Conservation (phyloP, 2,888 invertebrate genomes). For the Amphipyra berbera region DNA sequence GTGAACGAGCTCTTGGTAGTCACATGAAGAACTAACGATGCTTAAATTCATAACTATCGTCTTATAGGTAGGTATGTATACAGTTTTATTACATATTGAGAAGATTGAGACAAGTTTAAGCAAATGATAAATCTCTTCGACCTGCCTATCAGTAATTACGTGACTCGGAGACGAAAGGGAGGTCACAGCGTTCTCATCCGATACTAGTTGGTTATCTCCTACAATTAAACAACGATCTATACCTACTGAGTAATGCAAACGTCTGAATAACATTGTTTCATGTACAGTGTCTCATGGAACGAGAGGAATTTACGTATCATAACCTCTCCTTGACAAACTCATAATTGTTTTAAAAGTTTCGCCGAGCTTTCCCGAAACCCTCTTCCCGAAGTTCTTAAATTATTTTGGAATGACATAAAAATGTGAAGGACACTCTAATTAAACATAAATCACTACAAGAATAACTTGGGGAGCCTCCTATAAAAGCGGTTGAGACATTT, state of each 20-base stretch:
- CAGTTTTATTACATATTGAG: slow-evolving; percentile 23
- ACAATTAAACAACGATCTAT: slow-evolving; percentile 54
- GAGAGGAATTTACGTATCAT: slow-evolving; percentile 58
- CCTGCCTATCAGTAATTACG: slow-evolving; percentile 65
- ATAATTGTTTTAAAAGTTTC: slow-evolving; percentile 72
- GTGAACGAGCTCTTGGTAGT: too few relatives aligned
- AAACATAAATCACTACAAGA: slow-evolving; percentile 84
- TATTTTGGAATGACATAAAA: slow-evolving; percentile 75
- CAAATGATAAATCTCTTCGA: slow-evolving; percentile 68
- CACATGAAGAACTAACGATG: too few relatives aligned
- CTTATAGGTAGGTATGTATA: not conserved
- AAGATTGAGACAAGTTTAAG: slow-evolving; percentile 35
- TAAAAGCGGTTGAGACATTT: slow-evolving; percentile 78
- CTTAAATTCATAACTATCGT: too few relatives aligned
- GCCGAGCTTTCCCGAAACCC: slow-evolving; percentile 59
- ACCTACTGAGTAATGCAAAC: slow-evolving; percentile 52
- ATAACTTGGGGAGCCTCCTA: slow-evolving; percentile 73
- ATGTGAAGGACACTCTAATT: slow-evolving; percentile 81
- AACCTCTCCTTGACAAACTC: slow-evolving; percentile 63
- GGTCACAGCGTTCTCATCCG: slow-evolving; percentile 70
- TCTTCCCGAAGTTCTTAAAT: slow-evolving; percentile 72
- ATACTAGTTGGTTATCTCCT: slow-evolving; percentile 64
- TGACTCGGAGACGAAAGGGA: slow-evolving; percentile 65
- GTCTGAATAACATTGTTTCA: slow-evolving; percentile 46
- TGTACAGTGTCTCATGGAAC: slow-evolving; percentile 35